Evolutionary conservation across 2,797 vertebrate species (phyloP).

Genomic region (Smutsia temminckii): DNA sequence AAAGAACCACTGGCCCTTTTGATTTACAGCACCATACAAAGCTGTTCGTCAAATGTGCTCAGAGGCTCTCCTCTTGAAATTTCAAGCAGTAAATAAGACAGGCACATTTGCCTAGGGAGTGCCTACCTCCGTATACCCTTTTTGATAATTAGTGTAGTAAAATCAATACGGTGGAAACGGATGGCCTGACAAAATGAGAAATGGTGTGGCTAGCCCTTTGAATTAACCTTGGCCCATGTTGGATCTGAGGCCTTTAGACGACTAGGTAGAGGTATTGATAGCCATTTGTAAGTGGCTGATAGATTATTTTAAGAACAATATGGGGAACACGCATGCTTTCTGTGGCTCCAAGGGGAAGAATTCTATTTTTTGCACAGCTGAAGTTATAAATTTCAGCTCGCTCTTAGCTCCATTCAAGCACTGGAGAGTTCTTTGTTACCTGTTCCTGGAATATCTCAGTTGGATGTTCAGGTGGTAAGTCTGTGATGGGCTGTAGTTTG

Average conservation of each 20-base stretch:
- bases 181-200: not conserved
- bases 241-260: not conserved
- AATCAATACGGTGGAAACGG: slow-evolving; percentile 1
- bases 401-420: fast-evolving
- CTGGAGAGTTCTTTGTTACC: fast-evolving
- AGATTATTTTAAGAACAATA: not conserved
- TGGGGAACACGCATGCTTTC: not conserved
- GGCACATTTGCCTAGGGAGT: not conserved
- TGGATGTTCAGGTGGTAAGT: not conserved
- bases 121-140: not conserved
- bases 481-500: not conserved
- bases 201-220: not conserved
- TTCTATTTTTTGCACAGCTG: not conserved
- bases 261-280: not conserved
- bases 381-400: not conserved
- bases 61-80: slow-evolving; percentile 27
- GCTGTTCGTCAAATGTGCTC: not conserved
- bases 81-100: slow-evolving; percentile 37
- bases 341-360: not conserved
- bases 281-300: not conserved
- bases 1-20: not conserved
- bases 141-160: slow-evolving; percentile 32
- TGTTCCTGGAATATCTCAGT: fast-evolving
- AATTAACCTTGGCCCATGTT: not conserved
- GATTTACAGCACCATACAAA: not conserved